Base-by-base conservation (phyloP, 2,888 invertebrate genomes). In the Tolmerus cingulatus region DNA sequence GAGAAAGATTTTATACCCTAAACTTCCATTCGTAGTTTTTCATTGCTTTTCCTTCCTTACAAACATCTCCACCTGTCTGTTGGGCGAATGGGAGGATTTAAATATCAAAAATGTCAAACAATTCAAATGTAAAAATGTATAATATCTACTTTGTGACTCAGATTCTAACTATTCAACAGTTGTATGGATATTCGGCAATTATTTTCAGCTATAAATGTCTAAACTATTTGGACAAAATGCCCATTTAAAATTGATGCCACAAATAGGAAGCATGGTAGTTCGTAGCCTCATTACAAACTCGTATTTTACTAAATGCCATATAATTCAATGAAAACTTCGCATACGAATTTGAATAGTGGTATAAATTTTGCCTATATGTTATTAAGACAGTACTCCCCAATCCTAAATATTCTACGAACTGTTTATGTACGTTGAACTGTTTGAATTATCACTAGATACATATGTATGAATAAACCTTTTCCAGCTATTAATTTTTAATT, bases 11-110 rank as follows among this genome's bases (percentile, higher is more conserved):
- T 91, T 91, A 93, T 93, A 94, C 93, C 93, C 93, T 93, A 93
- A 94, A 94, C 93, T 94, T 94, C 94, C 94, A 94, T 92, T 94
- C 94, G 93, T 92, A 92, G 92, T 92, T 93, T 92, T 93, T 92
- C 90, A 91, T 91, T 90, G 91, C 90, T 90, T 82, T 87, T 79
- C 74, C 79, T 77, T 91, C 91, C 90, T 91, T 92, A 90, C 90
- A 91, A 88, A 90, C 91, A 88, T 92, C 93, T 91, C 91, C 91
- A 91, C 92, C 91, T 90, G 92, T 91, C 92, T 90, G 89, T 89
- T 81, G 79, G 87, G 88, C 74, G 87, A 86, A 85, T 66, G 84
- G 85, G 87, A 74, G 87, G 85, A 85, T 85, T 85, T 85, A 30
- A 84, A 37, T 76, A 40, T 76, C 34, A 76, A 37, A 76, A 37